Evolutionary conservation across 2,113 vertebrate genomes (phyloP), one percentile per base, ranked within the genome.

Genomic region (Callocephalon fimbriatum): DNA sequence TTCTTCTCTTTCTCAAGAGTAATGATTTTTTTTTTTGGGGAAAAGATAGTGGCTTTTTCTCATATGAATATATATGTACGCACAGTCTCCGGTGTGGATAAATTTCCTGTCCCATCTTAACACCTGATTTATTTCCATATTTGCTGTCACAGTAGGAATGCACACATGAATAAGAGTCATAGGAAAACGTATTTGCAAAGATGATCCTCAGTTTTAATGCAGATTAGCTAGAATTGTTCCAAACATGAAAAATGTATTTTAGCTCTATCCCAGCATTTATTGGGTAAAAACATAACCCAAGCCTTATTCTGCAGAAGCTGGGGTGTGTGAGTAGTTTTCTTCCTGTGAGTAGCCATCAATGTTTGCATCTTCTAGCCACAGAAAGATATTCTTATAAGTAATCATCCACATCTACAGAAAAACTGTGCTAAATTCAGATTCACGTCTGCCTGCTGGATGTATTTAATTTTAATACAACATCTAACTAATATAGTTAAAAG

Each of bases 131-230:
- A 83, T 95, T 96, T 93, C 91, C 92, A 42, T 86, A 96, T 97
- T 97, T 97, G 94, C 92, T 90, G 84, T 97, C 92, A 62, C 93
- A 85, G 73, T 95, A 88, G 95, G 96, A 97, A 96, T 63, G 93
- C 89, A 71, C 66, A 80, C 68, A 61, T 88, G 23, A 65, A 66
- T 94, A 96, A 97, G 79, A 93, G 87, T 37, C 37, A 86, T 65
- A 92, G 86, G 84, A 94, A 86, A 88, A 85, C 56, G 47, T 90
- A 95, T 89, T 92, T 87, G 58, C 85, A 62, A 45, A 80, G 92
- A 86, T 97, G 94, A 90, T 87, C 96, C 83, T 93, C 97, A 96
- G 92, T 97, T 98, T 98, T 96, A 97, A 95, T 94, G 95, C 81
- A 95, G 96, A 96, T 96, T 93, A 93, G 94, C 90, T 96, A 58